Conservation (phyloP, 2,113 vertebrate species). For the Poecilia latipinna region DNA sequence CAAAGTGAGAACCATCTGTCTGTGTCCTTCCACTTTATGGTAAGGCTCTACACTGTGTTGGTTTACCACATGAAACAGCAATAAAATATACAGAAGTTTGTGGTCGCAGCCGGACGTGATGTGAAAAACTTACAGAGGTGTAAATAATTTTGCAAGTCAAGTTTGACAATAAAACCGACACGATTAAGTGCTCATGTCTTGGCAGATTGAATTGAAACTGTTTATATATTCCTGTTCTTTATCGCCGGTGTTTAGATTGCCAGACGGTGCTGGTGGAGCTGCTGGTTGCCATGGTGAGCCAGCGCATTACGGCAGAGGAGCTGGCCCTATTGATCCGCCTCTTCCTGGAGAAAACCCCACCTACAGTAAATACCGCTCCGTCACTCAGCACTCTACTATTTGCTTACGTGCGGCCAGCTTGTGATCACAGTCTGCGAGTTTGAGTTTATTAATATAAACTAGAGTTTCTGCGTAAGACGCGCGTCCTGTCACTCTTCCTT, state of each 20-base stretch:
- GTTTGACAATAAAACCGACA: not conserved
- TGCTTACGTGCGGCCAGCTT: conserved; percentile 21
- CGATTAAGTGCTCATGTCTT: conserved; percentile 11
- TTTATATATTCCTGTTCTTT: conserved; percentile 38
- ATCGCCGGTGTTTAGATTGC: conserved; percentile 82
- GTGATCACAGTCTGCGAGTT: conserved; percentile 6
- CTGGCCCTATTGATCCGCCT: conserved; percentile 88
- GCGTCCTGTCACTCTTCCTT: conserved; percentile 6
- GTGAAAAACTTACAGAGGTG: not conserved
- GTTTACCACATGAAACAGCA: too few relatives aligned
- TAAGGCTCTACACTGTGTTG: too few relatives aligned
- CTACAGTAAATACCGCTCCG: conserved; percentile 84
- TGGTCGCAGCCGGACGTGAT: not conserved
- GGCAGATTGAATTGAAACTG: conserved; percentile 27
- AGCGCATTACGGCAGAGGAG: conserved; percentile 90
- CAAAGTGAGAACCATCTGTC: too few relatives aligned
- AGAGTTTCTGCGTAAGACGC: conserved; percentile 12
- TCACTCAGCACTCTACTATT: conserved; percentile 26
- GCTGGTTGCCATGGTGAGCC: conserved; percentile 91
- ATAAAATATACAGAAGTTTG: not conserved
- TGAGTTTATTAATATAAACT: conserved; percentile 10
- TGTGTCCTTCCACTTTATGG: too few relatives aligned
- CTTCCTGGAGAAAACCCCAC: conserved; percentile 93
- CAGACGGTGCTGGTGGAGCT: conserved; percentile 90
- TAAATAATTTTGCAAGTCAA: not conserved